These are phyloP conservation scores for Hydropotes inermis DNA, from an alignment of 2,113 vertebrate species.

Conservation along the genomic window DNA sequence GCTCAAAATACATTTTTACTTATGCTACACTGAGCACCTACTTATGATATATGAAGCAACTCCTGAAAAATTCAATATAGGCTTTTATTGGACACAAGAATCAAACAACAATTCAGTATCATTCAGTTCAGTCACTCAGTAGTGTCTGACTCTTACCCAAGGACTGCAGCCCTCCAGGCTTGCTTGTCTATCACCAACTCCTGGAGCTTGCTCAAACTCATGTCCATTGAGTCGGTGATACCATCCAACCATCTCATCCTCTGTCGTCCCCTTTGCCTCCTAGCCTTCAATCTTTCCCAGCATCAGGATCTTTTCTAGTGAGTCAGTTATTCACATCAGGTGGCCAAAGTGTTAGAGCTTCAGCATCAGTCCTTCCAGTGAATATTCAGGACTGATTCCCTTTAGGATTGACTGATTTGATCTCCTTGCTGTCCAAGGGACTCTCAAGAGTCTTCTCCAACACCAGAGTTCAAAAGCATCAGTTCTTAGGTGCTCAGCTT, in stretches of 20 bases:
- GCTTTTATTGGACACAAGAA: slow-evolving; percentile 26
- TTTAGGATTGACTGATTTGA: background rate
- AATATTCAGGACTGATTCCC: background rate
- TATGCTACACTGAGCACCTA: background rate
- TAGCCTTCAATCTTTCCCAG: background rate
- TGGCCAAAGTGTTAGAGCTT: background rate
- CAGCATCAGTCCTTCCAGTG: background rate
- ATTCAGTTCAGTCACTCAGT: background rate
- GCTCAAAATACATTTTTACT: background rate
- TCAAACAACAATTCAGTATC: slow-evolving; percentile 2
- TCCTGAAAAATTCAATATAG: slow-evolving; percentile 31
- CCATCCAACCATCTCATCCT: background rate
- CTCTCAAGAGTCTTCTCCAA: background rate
- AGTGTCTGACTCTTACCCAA: background rate
- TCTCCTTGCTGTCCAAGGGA: background rate
- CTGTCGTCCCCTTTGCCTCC: background rate
- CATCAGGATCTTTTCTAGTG: background rate
- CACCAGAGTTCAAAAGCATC: background rate
- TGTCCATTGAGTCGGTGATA: background rate
- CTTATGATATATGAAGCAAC: slow-evolving; percentile 1
- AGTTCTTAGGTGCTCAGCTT: background rate
- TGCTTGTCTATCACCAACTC: background rate
- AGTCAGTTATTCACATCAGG: background rate
- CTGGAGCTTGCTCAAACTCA: background rate
- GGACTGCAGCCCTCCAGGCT: background rate